Percentiles rank a stretch among this genome's conserved stretches.
Evolutionary conservation across 2,797 vertebrate species (phyloP).

Genomic region (Limnodromus scolopaceus): DNA sequence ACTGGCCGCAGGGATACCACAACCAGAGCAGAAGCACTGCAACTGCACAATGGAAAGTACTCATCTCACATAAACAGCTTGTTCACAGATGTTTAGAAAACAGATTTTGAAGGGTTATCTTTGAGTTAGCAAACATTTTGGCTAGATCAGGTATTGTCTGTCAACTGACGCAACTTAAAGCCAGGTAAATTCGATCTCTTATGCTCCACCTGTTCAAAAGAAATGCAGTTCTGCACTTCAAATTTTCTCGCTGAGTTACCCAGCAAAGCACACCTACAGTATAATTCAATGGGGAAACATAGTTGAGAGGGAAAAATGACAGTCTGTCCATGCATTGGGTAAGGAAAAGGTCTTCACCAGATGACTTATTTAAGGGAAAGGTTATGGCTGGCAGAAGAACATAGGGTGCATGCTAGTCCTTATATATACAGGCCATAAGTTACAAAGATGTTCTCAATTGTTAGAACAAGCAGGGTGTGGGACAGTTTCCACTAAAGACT

Average conservation of each 20-base stretch:
- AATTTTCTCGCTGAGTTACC: not conserved
- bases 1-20: not conserved
- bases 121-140: not conserved
- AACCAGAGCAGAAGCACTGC: not conserved
- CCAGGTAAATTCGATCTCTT: not conserved
- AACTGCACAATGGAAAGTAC: not conserved
- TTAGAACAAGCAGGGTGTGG: not conserved
- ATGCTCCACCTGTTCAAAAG: not conserved
- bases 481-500: not conserved
- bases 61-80: not conserved
- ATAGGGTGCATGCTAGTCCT: fast-evolving
- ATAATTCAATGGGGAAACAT: not conserved
- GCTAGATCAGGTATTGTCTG: not conserved
- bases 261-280: not conserved
- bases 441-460: not conserved
- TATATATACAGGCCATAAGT: not conserved
- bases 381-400: not conserved
- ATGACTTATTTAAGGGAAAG: not conserved
- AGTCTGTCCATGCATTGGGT: not conserved
- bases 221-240: not conserved
- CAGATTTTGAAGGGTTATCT: not conserved
- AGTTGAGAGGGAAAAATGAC: not conserved
- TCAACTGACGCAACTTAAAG: not conserved
- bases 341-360: not conserved
- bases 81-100: not conserved